Evolutionary conservation across 1,140 invertebrate species (phyloP).

Genomic region (Yoshiicerus persimilis): DNA sequence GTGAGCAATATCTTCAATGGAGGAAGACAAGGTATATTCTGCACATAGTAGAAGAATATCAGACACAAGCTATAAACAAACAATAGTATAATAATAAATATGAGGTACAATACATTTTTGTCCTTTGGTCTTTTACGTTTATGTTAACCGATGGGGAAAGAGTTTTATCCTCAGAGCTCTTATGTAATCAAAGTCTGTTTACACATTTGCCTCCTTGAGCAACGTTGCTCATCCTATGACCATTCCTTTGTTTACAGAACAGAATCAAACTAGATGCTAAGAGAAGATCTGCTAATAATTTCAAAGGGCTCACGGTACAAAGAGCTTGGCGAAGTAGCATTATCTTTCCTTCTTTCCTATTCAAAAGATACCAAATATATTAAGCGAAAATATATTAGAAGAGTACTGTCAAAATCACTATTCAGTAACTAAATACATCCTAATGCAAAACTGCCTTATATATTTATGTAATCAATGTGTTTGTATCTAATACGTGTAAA

Average conservation of each 20-base stretch:
- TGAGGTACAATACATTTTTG: not conserved
- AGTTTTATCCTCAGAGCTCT: not conserved
- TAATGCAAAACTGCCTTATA: too few species aligned
- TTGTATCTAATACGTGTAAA: too few species aligned
- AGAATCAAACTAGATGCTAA: not conserved
- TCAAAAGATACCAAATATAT: too few species aligned
- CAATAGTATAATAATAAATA: too few species aligned
- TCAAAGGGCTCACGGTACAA: not conserved
- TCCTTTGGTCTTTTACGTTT: not conserved
- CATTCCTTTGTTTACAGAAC: not conserved
- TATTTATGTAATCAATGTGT: too few species aligned
- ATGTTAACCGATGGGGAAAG: not conserved
- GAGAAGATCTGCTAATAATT: not conserved
- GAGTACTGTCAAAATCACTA: too few species aligned
- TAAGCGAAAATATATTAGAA: too few species aligned
- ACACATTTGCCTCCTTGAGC: not conserved
- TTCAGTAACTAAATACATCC: too few species aligned
- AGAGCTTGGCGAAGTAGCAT: too few species aligned
- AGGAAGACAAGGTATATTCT: too few species aligned
- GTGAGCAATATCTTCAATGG: too few species aligned
- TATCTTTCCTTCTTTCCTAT: too few species aligned
- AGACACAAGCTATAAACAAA: not conserved
- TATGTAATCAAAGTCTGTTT: not conserved
- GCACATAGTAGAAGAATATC: not conserved
- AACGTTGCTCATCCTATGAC: not conserved